Evolutionary conservation across 2,113 vertebrate species (phyloP).

Genomic region (Pteropus alecto): DNA sequence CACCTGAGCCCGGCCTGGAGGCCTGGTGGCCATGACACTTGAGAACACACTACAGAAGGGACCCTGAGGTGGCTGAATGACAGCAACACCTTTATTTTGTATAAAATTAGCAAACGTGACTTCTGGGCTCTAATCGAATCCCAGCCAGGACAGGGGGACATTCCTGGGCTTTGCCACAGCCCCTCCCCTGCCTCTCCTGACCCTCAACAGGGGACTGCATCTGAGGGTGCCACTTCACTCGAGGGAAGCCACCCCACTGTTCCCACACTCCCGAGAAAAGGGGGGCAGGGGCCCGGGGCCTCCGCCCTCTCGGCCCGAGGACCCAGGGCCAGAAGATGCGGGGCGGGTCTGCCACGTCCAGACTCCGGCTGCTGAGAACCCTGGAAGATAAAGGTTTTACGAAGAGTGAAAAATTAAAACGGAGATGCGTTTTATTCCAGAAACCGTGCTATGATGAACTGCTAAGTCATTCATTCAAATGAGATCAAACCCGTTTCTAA

Average conservation of each 20-base stretch:
- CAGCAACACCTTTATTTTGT: neutral
- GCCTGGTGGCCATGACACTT: too few species aligned
- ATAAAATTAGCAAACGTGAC: too few species aligned
- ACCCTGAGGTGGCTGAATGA: neutral
- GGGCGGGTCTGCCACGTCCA: accelerated
- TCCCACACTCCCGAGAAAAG: neutral
- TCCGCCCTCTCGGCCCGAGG: neutral
- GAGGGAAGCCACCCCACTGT: accelerated
- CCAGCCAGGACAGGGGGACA: neutral
- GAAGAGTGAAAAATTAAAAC: neutral
- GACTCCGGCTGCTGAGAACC: accelerated
- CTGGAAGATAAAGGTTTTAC: neutral
- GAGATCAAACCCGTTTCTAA: neutral
- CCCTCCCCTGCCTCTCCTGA: neutral
- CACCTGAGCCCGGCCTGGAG: neutral
- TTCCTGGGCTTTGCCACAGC: neutral
- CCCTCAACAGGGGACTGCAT: neutral
- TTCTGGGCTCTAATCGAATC: neutral
- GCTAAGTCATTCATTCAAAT: neutral
- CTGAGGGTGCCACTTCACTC: neutral
- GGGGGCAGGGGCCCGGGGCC: neutral
- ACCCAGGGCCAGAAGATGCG: neutral
- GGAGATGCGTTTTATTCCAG: neutral
- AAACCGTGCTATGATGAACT: neutral
- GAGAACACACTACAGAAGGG: neutral